phyloP scores from a whole-genome alignment of 2,113 vertebrate genomes.

The Bathybates hornii region DNA sequence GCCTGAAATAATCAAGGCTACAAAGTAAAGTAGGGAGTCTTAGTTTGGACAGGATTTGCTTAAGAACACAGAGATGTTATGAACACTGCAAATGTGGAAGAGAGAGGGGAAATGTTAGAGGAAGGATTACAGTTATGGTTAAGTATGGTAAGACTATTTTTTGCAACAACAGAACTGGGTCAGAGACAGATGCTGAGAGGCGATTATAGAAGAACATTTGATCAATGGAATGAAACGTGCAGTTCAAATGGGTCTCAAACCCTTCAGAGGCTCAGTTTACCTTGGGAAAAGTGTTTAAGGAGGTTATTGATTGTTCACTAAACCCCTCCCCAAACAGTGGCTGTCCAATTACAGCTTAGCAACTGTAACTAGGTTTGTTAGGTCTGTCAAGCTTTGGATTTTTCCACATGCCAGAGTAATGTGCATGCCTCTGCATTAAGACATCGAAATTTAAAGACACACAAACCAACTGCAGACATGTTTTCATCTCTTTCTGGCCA shows the following conservation, averaged over 20 bases:
- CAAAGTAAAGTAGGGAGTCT: slow-evolving; percentile 12
- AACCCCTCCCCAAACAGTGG: background rate
- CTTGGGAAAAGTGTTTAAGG: background rate
- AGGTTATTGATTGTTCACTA: background rate
- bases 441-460: background rate
- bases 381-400: background rate
- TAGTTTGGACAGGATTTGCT: slow-evolving; percentile 54
- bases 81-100: slow-evolving; percentile 21
- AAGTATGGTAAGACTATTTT: background rate
- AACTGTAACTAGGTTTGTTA: background rate
- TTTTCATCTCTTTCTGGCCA: background rate
- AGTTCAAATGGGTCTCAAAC: background rate
- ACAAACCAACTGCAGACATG: background rate
- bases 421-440: background rate
- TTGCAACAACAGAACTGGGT: slow-evolving; percentile 22
- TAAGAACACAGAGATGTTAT: slow-evolving; percentile 27
- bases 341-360: background rate
- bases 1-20: slow-evolving; percentile 4
- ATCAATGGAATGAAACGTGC: background rate
- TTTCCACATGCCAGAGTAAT: background rate
- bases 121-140: slow-evolving; percentile 6
- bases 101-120: slow-evolving; percentile 9
- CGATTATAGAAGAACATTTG: background rate
- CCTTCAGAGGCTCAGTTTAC: background rate
- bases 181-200: slow-evolving; percentile 2